Base-by-base conservation (phyloP, 2,888 invertebrate species). In the Nemoura dubitans region DNA sequence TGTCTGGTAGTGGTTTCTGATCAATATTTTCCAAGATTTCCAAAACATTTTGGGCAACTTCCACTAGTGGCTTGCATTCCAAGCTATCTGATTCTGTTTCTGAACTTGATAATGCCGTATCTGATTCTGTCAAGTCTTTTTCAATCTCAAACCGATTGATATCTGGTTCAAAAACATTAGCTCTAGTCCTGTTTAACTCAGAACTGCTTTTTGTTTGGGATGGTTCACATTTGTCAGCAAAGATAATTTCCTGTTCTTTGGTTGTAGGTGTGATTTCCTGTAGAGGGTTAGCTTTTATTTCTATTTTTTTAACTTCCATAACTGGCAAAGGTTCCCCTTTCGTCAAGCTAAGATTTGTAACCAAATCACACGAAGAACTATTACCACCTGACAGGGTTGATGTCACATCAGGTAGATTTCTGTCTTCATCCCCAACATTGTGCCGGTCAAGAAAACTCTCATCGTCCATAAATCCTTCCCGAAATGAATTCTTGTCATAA, bases 401-500 rank as follows among this genome's bases (percentile, higher is more conserved):
- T 42, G 83, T 42, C 2, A 83, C 83, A 25, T 84, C 84, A 27
- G 84, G 84, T 26, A 84, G 76, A 29, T 76, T 59, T 76, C 84
- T 76, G 28, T 28, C 28, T 7, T 59, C 83, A 5, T 36, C 26
- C 0, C 43, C 28, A 25, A 26, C 81, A 27, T 14, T 21, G 81
- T 81, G 81, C 3, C 43, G 42, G 0, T 26, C 42, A 42, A 16
- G 42, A n/a, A 83, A 36, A 14, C 36, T 30, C 21, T 83, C 36
- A 27, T 84, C 26, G 14, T 84, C 59, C 27, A 84, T 27, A 29
- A 76, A 84, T 76, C 28, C 84, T 16, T 84, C 84, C n/a, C 29
- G 43, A 59, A 84, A 84, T 10, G 84, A 84, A 59, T 84, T 84
- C 28, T 84, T 84, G 27, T 84, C 76, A 29, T 84, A 84, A 14